phyloP scores from a whole-genome alignment of 2,888 invertebrate species.

The Erebia aethiops region DNA sequence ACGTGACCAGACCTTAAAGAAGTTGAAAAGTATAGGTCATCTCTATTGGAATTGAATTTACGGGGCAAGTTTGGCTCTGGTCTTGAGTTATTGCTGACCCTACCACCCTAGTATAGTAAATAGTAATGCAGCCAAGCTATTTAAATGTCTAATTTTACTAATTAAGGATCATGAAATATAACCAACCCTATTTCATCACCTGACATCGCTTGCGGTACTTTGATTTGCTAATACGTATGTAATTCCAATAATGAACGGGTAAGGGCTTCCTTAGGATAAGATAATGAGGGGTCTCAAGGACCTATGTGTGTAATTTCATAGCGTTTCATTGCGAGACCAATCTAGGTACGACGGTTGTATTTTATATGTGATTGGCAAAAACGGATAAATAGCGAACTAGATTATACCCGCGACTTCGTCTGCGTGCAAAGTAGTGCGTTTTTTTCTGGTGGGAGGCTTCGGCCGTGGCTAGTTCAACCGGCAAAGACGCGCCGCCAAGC shows the following conservation, averaged over 20 bases:
- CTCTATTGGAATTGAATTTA: no score
- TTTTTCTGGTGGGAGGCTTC: no score
- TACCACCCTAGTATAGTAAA: no score
- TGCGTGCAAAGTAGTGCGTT: no score
- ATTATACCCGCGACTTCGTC: no score
- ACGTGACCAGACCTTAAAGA: no score
- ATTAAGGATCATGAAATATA: neutral
- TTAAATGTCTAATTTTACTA: neutral
- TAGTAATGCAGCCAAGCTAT: no score
- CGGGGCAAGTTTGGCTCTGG: no score
- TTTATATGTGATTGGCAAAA: constrained; percentile 3
- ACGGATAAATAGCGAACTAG: neutral
- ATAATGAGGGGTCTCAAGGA: constrained; percentile 53
- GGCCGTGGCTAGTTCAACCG: no score
- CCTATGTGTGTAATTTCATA: constrained; percentile 42
- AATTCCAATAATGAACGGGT: constrained; percentile 47
- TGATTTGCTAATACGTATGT: constrained; percentile 57
- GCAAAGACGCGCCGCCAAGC: no score
- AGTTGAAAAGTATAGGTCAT: no score
- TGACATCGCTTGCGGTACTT: constrained; percentile 54
- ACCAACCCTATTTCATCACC: constrained; percentile 46
- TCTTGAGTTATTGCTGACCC: no score
- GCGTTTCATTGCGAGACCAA: constrained; percentile 22
- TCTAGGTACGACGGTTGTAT: neutral
- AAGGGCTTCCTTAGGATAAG: constrained; percentile 53